Conservation (phyloP, 2,888 invertebrate species). For the Hemithea aestivaria region DNA sequence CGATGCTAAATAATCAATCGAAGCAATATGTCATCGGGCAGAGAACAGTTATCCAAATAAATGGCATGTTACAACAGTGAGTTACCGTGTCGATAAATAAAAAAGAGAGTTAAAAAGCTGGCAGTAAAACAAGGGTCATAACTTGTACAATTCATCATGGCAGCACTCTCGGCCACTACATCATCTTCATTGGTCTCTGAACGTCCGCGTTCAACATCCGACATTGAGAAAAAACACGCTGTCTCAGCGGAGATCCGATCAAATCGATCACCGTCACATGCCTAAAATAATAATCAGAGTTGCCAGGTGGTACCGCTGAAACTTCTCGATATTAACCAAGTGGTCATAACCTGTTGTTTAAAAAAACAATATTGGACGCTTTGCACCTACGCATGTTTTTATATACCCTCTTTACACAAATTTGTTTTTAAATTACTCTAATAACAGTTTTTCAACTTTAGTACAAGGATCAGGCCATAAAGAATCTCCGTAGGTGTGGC, state of each 20-base stretch:
- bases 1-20: conserved; percentile 17
- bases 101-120: conserved; percentile 29
- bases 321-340: neutral
- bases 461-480: too few relatives aligned
- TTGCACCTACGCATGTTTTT: too few relatives aligned
- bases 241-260: conserved; percentile 66
- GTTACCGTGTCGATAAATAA: conserved; percentile 42
- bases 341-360: too few relatives aligned
- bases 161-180: conserved; percentile 57
- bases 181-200: conserved; percentile 46
- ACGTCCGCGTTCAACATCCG: conserved; percentile 24
- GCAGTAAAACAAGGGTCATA: conserved; percentile 48
- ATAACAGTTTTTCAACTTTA: too few relatives aligned
- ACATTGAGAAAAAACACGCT: conserved; percentile 56
- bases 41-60: conserved; percentile 27
- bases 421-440: too few relatives aligned
- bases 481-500: too few relatives aligned
- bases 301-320: conserved; percentile 4
- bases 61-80: conserved; percentile 28
- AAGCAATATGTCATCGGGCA: conserved; percentile 21
- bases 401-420: too few relatives aligned
- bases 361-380: too few relatives aligned
- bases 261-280: conserved; percentile 75
- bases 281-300: conserved; percentile 59
- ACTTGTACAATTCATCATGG: conserved; percentile 57